phyloP scores from a whole-genome alignment of 2,113 vertebrate species.

The Eira barbara region DNA sequence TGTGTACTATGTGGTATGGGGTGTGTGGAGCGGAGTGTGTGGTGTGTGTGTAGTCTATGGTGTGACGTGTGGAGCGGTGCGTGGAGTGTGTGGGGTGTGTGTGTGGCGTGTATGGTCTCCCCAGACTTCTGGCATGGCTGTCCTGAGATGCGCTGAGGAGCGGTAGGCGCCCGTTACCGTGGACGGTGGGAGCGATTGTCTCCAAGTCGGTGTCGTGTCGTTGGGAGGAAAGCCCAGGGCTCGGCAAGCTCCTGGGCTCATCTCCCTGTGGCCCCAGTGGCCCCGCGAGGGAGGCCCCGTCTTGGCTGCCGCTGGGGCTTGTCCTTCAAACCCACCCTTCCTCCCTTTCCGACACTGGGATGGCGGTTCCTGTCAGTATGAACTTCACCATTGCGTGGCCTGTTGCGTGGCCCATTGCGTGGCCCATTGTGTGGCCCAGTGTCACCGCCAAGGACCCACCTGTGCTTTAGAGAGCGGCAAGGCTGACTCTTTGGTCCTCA shows the following conservation, averaged over 20 bases:
- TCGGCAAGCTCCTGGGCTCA: background rate
- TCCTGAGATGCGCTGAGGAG: background rate
- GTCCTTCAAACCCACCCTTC: background rate
- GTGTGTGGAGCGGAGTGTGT: too few species aligned
- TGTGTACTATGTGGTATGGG: too few species aligned
- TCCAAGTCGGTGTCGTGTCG: background rate
- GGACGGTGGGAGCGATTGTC: fast-evolving
- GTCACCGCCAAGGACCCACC: too few species aligned
- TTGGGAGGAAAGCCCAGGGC: background rate
- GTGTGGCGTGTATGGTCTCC: too few species aligned
- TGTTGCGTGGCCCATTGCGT: too few species aligned
- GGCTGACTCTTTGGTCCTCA: background rate
- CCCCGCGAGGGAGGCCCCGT: too few species aligned
- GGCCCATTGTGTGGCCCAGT: too few species aligned
- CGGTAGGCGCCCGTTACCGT: fast-evolving
- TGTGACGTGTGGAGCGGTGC: too few species aligned
- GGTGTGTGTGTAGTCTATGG: background rate
- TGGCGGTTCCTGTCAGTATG: too few species aligned
- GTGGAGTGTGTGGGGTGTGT: background rate
- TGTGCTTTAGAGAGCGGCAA: background rate
- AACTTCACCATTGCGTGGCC: too few species aligned
- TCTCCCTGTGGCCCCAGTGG: fast-evolving
- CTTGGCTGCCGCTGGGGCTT: background rate
- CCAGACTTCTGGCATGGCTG: too few species aligned
- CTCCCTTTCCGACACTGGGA: too few species aligned